Evolutionary conservation across 2,797 vertebrate species (phyloP), one percentile per base, ranked within the genome.

Genomic region (Taenioides sp.): DNA sequence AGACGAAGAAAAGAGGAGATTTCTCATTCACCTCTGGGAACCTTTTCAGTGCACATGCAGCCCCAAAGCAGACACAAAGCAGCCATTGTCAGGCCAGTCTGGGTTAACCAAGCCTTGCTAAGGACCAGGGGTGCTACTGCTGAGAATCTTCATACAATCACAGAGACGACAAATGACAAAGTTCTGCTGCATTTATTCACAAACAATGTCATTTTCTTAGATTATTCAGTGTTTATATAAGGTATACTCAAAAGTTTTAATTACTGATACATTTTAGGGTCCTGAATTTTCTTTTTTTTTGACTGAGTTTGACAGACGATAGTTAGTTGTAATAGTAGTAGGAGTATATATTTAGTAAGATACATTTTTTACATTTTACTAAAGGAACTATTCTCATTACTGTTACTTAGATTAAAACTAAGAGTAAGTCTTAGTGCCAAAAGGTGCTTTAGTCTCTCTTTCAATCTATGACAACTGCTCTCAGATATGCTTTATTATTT

Each of bases 1-100:
- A 91, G 87, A 89, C 76, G 71, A 65, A 76, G 81, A 89, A 88
- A 86, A 80, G 81, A 76, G 67, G 77, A 83, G 84, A 88, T 90
- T 93, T 90, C 84, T 87, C 82, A 93, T 93, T 92, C 92, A 91
- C 85, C 84, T 89, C 78, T 83, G 69, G 83, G 84, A 82, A 69
- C 84, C 87, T 88, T 87, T 84, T 89, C 83, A 89, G 72, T 37
- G 76, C 84, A 79, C 83, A 81, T 78, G 80, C 78, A 88, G 86
- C 76, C 75, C 76, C 58, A 40, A 23, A 43, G 37, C 70, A 72
- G 67, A 81, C 79, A 93, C 90, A 93, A 93, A 91, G 88, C 77
- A 57, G 80, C 89, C 90, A 92, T 94, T 94, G 91, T 94, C 74
- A 49, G 61, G 66, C 70, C 58, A 86, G 83, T 84, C 84, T 84